A percentile compares a stretch with the other conserved stretches of the same genome.
Conservation (phyloP, 2,113 vertebrate genomes). For the Pteruthius melanotis region DNA sequence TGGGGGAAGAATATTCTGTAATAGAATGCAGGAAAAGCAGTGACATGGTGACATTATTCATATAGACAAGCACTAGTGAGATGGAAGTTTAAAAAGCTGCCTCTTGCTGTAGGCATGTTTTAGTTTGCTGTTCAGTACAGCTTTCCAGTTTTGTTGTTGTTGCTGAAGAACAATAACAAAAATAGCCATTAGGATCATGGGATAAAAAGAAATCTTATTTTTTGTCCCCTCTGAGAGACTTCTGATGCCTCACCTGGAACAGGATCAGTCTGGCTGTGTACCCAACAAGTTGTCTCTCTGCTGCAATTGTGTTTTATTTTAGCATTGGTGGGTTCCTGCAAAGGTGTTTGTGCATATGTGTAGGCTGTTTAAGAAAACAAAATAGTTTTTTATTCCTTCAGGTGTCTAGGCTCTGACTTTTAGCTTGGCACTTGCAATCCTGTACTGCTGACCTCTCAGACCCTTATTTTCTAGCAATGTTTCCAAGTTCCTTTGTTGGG, state of each 20-base stretch:
- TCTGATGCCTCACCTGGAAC: not conserved
- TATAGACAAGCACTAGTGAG: not conserved
- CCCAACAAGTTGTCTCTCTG: not conserved
- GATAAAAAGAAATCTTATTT: not conserved
- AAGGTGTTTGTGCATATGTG: not conserved
- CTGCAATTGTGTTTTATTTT: not conserved
- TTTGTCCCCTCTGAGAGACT: not conserved
- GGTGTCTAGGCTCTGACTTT: not conserved
- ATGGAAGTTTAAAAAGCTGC: slow-evolving; percentile 32
- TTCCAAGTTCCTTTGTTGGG: not conserved
- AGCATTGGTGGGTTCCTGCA: not conserved
- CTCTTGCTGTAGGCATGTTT: not conserved
- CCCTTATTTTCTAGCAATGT: not conserved
- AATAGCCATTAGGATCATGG: not conserved
- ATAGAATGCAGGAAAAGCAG: slow-evolving; percentile 5
- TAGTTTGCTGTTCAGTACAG: slow-evolving; percentile 3
- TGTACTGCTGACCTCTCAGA: not conserved
- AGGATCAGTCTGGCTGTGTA: not conserved
- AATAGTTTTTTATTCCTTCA: not conserved
- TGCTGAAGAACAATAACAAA: slow-evolving; percentile 2
- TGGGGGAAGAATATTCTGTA: not conserved
- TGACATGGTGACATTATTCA: slow-evolving; percentile 38
- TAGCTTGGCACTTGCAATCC: not conserved
- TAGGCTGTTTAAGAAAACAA: not conserved
- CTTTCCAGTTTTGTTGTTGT: slow-evolving; percentile 9